Evolutionary conservation across 2,113 vertebrate genomes (phyloP).

Genomic region (Platysteira castanea): DNA sequence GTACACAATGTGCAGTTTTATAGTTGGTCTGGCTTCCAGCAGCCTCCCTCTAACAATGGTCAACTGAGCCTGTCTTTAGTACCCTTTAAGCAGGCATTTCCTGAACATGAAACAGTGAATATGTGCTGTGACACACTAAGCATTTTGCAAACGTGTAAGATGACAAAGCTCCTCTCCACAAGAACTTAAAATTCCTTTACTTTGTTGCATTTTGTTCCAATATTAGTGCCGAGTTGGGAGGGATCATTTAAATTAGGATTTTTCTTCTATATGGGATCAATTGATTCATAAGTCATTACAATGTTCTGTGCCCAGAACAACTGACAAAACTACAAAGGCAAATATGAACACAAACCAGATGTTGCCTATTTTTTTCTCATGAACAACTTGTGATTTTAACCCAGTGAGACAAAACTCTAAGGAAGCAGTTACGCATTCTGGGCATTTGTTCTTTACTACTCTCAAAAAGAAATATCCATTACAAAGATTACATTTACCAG

Average conservation of each 20-base stretch:
- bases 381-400: background rate
- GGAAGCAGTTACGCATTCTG: background rate
- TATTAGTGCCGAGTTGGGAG: background rate
- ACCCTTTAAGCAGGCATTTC: background rate
- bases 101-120: background rate
- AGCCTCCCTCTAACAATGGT: background rate
- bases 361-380: background rate
- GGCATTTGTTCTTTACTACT: background rate
- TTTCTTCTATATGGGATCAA: background rate
- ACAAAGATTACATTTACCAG: background rate
- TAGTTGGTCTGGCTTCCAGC: background rate
- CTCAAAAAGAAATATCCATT: background rate
- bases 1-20: background rate
- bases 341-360: constrained; percentile 12
- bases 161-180: background rate
- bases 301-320: background rate
- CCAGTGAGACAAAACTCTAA: background rate
- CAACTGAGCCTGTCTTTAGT: background rate
- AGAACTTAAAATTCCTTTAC: background rate
- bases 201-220: background rate
- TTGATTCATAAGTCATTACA: background rate
- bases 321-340: background rate
- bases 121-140: background rate
- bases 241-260: background rate
- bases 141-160: fast-evolving